Base-by-base conservation (phyloP, 2,113 vertebrate species). In the Cranoglanis bouderius region DNA sequence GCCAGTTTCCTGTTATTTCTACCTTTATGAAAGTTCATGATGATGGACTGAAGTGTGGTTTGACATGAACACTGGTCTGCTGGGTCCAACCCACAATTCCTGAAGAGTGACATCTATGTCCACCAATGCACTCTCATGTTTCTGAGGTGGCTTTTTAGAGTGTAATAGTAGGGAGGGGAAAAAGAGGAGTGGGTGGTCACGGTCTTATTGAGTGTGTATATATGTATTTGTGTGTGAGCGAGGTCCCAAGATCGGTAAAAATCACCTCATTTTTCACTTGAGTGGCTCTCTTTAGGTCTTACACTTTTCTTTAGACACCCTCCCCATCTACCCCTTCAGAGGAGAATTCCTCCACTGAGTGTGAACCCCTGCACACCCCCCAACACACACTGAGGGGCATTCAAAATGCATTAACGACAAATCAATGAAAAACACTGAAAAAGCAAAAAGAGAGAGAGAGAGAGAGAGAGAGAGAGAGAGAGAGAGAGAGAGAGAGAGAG, bases 391-490 rank as follows among this genome's bases (percentile, higher is more conserved):
- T 94, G 90, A 98, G 97, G 97, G 96, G 98, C 98, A 98, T 99
- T 99, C 97, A 99, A 99, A 98, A 98, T 96, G 97, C 97, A 99
- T 99, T 99, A 99, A 97, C 97, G 96, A 96, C 97, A 98, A 95
- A 99, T 98, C 97, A 98, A 99, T 99, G 96, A 97, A 95, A 97
- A 98, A 97, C 96, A 96, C 97, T 97, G 96, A 97, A 98, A 98
- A 98, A 92, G 89, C 21, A 91, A 91, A 96, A 96, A 96, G 61
- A 89, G 78, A 85, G 84, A 96, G 86, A 96, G 95, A 96, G 96
- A 96, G 96, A 96, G 95, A 96, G 75, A 86, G 87, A 83, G 85
- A 95, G 95, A n/a, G n/a, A n/a, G n/a, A n/a, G n/a, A 96, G 59
- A 89, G 77, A 84, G 84, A 96, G 85, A 96, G 95, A 96, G 96